Percentiles rank a stretch among this genome's conserved stretches.
phyloP scores from a whole-genome alignment of 2,797 vertebrate genomes.

The Megaceryle alcyon region DNA sequence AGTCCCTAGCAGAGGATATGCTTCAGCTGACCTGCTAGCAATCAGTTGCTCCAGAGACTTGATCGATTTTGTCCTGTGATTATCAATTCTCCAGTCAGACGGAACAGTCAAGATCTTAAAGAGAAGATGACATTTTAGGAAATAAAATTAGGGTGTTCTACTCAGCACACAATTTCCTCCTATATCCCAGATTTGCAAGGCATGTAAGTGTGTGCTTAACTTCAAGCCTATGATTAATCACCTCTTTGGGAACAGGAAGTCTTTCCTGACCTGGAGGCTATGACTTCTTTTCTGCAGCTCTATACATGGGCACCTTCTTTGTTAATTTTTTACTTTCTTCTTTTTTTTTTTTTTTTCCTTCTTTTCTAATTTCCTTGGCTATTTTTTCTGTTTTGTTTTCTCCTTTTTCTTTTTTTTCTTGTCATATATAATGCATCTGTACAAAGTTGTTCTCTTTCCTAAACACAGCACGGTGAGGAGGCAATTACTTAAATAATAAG shows the following conservation, averaged over 20 bases:
- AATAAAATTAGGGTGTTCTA: conserved; percentile 19
- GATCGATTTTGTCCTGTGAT: neutral
- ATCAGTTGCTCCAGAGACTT: neutral
- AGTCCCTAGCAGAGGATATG: neutral
- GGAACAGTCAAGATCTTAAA: neutral
- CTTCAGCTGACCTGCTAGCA: neutral
- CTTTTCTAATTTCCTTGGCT: neutral
- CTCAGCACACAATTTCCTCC: neutral
- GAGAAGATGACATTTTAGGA: neutral
- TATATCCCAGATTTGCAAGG: neutral
- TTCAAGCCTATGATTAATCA: neutral
- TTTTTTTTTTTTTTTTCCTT: neutral
- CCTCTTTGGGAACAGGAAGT: neutral
- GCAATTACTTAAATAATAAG: conserved; percentile 18
- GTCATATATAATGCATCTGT: neutral
- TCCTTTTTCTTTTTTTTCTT: neutral
- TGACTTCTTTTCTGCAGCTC: neutral
- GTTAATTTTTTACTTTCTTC: neutral
- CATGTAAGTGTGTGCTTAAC: neutral
- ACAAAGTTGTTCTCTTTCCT: conserved; percentile 15
- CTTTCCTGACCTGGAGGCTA: neutral
- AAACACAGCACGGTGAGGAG: neutral
- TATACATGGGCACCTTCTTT: neutral
- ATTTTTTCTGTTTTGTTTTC: neutral
- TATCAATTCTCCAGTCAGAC: neutral